Percentiles rank a stretch among this genome's conserved stretches.
Evolutionary conservation across 2,797 vertebrate genomes (phyloP).

Genomic region (Onychomys leucogaster): DNA sequence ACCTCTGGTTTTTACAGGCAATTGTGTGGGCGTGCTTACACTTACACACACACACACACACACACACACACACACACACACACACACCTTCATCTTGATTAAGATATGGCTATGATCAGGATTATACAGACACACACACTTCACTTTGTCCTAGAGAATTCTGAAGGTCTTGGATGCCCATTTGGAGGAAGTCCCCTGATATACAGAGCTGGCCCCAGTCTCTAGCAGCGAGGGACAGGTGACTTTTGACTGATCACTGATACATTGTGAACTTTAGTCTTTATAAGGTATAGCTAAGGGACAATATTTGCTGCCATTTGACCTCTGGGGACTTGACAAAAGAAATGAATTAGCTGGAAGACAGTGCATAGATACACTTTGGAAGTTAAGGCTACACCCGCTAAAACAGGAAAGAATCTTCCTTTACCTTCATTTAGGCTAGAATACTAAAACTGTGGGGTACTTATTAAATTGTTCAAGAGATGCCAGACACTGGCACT

Average conservation of each 20-base stretch:
- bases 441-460: not conserved
- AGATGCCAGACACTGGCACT: not conserved
- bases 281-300: not conserved
- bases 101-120: not conserved
- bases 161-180: not conserved
- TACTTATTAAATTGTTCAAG: not conserved
- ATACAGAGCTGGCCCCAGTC: no score
- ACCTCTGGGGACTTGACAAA: not conserved
- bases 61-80: no score
- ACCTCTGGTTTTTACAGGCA: not conserved
- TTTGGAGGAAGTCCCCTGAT: not conserved
- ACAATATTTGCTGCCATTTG: not conserved
- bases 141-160: not conserved
- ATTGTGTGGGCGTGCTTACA: no score
- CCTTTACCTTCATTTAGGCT: not conserved
- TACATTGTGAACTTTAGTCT: not conserved
- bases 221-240: fast-evolving
- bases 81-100: not conserved
- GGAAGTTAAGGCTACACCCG: not conserved
- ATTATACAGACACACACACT: not conserved
- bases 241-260: not conserved
- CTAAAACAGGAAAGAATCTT: not conserved
- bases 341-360: not conserved
- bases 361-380: not conserved
- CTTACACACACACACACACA: not conserved